These are phyloP conservation scores for Sminthurinus aureus DNA, from an alignment of 2,888 invertebrate genomes.

Conservation along the genomic window DNA sequence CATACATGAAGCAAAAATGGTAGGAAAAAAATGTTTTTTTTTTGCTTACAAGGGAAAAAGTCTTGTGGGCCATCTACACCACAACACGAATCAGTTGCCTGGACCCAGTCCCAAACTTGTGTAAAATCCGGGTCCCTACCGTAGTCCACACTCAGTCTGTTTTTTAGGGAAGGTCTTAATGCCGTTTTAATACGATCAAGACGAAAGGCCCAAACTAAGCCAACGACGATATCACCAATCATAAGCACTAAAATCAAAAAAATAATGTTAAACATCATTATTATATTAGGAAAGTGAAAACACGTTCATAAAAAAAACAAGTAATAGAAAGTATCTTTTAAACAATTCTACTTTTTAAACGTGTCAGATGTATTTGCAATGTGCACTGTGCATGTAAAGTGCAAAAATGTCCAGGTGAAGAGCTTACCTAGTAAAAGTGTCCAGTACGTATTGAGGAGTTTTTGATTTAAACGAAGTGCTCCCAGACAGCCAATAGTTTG, in stretches of 20 bases:
- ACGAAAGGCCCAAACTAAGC: constrained; percentile 84
- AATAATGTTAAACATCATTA: no score
- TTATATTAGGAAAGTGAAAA: no score
- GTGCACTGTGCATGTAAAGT: no score
- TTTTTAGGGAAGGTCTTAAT: constrained; percentile 67
- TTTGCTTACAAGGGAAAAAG: constrained; percentile 49
- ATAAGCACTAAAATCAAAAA: constrained; percentile 68
- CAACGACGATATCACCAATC: constrained; percentile 83
- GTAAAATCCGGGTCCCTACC: constrained; percentile 76
- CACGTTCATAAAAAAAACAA: no score
- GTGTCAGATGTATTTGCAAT: no score
- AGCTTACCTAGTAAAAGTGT: constrained; percentile 70
- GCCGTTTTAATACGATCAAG: constrained; percentile 79
- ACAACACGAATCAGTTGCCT: constrained; percentile 70
- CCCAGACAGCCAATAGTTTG: constrained; percentile 76
- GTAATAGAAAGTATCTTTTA: no score
- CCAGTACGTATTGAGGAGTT: constrained; percentile 85
- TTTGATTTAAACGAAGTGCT: constrained; percentile 80
- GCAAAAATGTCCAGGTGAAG: no score
- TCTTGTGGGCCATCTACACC: constrained; percentile 74
- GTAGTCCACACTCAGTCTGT: constrained; percentile 74
- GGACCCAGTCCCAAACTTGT: constrained; percentile 61
- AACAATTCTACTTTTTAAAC: no score
- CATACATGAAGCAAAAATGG: no score
- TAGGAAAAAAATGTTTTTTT: no score